A percentile compares a stretch with the other conserved stretches of the same genome.
These are phyloP conservation scores for Trachelus troglodyta DNA, from an alignment of 2,888 invertebrate genomes.

Conservation along the genomic window DNA sequence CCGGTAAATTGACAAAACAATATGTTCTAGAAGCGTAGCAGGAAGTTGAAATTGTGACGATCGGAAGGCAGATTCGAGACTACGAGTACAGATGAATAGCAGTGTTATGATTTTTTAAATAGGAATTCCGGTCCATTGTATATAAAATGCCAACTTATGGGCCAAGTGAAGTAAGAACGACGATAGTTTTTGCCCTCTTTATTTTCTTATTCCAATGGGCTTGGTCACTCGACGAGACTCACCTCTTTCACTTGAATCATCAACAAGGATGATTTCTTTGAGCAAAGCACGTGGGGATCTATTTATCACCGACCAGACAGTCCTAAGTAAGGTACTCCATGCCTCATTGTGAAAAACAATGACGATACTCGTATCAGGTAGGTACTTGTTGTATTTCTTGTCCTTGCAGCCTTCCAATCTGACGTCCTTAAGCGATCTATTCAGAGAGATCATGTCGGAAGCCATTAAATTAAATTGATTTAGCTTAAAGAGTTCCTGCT, in stretches of 20 bases:
- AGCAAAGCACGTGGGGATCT: slow-evolving; percentile 89
- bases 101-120: background rate
- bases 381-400: slow-evolving; percentile 80
- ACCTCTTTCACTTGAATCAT: slow-evolving; percentile 97
- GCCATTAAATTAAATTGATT: slow-evolving; percentile 99
- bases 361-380: slow-evolving; percentile 95
- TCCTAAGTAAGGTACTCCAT: slow-evolving; percentile 95
- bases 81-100: background rate
- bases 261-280: slow-evolving; percentile 96
- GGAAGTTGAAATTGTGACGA: background rate
- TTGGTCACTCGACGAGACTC: slow-evolving; percentile 29
- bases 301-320: slow-evolving; percentile 97
- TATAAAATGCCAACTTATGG: background rate
- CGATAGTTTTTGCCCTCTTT: background rate
- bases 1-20: background rate
- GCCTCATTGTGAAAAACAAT: slow-evolving; percentile 99
- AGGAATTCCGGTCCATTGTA: background rate
- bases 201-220: background rate
- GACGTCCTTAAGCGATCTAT: slow-evolving; percentile 94
- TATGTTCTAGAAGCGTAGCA: background rate
- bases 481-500: slow-evolving; percentile 96
- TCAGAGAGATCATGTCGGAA: slow-evolving; percentile 96
- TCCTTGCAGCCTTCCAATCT: slow-evolving; percentile 88
- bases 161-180: background rate
- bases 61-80: background rate